Evolutionary conservation across 1,140 invertebrate genomes (phyloP), one percentile per base, ranked within the genome.

Genomic region (Aethina tumida): DNA sequence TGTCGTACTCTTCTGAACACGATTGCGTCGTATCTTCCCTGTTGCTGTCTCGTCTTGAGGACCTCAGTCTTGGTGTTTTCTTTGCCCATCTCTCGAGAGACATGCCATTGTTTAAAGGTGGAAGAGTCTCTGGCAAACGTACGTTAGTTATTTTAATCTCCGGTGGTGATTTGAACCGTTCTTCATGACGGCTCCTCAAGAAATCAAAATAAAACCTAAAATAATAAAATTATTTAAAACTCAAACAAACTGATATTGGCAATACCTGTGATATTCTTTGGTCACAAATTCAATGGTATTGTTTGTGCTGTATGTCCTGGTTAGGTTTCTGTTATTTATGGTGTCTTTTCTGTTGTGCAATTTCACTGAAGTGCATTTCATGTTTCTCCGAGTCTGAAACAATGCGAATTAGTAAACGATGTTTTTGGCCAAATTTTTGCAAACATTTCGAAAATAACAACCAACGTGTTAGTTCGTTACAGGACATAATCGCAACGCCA

Each of bases 31-130:
- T 33, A n/a, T 3, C 10, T 0, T 1, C 13, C 14, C 13, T n/a
- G n/a, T 31, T 13, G n/a, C n/a, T 13, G 16, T 42, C 6, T 15
- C 10, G 29, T 22, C 42, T 13, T 8, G 20, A n/a, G 18, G 39
- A 44, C 28, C 32, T 44, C 19, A 49, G 19, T 18, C 45, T 45
- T 5, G 49, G 47, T 13, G 29, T 41, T 40, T 52, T 52, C 13
- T 33, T 47, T 1, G 47, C 35, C 52, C 52, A 54, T 38, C 35
- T 33, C n/a, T 45, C 25, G 21, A 43, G 8, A 2, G 49, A 45
- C n/a, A 28, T n/a, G 5, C 47, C 49, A 0, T 38, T 42, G 28
- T 52, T 52, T 6, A 44, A 44, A 5, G 32, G 8, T 4, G 12
- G 12, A 5, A 40, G 8, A 16, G 43, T 30, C 4, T 50, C 44